These are phyloP conservation scores for Aradophagus sp. DNA, from an alignment of 1,140 invertebrate species.

Conservation along the genomic window DNA sequence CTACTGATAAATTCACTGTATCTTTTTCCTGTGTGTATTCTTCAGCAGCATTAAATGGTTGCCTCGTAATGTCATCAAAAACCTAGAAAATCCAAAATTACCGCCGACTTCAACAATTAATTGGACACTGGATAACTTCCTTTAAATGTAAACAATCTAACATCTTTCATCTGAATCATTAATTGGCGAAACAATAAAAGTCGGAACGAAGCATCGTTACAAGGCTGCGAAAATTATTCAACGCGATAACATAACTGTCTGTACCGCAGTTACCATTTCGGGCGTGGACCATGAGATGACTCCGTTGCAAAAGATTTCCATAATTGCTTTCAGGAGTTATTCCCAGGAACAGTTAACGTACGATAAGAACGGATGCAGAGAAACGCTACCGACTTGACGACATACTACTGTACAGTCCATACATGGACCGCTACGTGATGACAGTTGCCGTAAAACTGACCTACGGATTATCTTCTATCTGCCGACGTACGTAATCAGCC, in stretches of 20 bases:
- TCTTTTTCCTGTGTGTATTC: too few relatives aligned
- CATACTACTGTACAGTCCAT: conserved; percentile 19
- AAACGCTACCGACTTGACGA: conserved; percentile 44
- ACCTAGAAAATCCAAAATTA: too few relatives aligned
- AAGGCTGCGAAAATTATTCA: conserved; percentile 13
- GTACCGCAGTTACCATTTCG: conserved; percentile 10
- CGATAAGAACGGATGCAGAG: conserved; percentile 43
- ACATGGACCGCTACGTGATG: conserved; percentile 38
- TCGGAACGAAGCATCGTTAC: background rate
- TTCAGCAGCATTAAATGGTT: too few relatives aligned
- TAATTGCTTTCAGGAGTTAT: conserved; percentile 35
- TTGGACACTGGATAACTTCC: background rate
- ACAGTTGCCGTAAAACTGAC: conserved; percentile 54
- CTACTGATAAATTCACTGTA: too few relatives aligned
- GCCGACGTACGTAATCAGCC: conserved; percentile 43
- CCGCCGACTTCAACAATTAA: too few relatives aligned
- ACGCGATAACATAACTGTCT: conserved; percentile 6
- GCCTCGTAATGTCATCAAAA: too few relatives aligned
- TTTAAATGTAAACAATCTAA: conserved; percentile 15
- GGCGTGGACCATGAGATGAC: conserved; percentile 9
- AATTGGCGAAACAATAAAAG: conserved; percentile 18
- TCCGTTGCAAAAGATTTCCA: conserved; percentile 7
- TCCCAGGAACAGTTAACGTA: conserved; percentile 34
- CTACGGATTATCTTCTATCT: conserved; percentile 52
- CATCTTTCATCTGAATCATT: conserved; percentile 16